A percentile compares a stretch with the other conserved stretches of the same genome.
phyloP scores from a whole-genome alignment of 2,113 vertebrate species.

The Cebidichthys violaceus region DNA sequence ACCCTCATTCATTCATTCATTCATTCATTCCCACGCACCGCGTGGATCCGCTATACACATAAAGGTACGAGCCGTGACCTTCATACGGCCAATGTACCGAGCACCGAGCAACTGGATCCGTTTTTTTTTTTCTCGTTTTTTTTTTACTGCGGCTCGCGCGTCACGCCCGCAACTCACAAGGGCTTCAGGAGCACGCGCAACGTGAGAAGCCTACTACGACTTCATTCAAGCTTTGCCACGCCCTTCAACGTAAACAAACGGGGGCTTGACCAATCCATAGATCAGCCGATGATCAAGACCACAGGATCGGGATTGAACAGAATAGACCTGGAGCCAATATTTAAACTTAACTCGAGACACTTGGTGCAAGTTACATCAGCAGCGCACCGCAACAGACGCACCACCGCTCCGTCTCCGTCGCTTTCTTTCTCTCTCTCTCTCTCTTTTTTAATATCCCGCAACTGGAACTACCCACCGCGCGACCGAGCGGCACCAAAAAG shows the following conservation, averaged over 20 bases:
- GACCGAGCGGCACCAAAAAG: not conserved
- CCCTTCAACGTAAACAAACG: constrained; percentile 77
- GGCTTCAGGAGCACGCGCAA: constrained; percentile 39
- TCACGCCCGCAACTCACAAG: constrained; percentile 26
- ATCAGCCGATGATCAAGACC: constrained; percentile 89
- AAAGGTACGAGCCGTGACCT: constrained; percentile 21
- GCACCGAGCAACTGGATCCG: not conserved
- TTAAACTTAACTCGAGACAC: constrained; percentile 83
- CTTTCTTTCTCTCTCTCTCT: too few relatives aligned
- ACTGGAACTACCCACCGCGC: constrained; percentile 2
- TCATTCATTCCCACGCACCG: not conserved
- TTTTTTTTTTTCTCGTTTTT: too few relatives aligned
- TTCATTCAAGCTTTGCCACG: constrained; percentile 81
- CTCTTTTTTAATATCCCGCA: not conserved
- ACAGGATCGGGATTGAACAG: too few relatives aligned
- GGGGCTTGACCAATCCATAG: constrained; percentile 85
- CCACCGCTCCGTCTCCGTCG: constrained; percentile 7
- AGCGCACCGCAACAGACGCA: constrained; percentile 19
- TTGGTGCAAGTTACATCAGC: constrained; percentile 56
- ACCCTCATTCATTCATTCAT: too few relatives aligned
- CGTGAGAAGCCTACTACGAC: constrained; percentile 73
- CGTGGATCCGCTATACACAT: not conserved
- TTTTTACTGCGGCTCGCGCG: constrained; percentile 25
- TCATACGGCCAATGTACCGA: constrained; percentile 1
- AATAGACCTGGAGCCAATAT: too few relatives aligned